Conservation (phyloP, 2,113 vertebrate genomes). For the Ptyas mucosa region DNA sequence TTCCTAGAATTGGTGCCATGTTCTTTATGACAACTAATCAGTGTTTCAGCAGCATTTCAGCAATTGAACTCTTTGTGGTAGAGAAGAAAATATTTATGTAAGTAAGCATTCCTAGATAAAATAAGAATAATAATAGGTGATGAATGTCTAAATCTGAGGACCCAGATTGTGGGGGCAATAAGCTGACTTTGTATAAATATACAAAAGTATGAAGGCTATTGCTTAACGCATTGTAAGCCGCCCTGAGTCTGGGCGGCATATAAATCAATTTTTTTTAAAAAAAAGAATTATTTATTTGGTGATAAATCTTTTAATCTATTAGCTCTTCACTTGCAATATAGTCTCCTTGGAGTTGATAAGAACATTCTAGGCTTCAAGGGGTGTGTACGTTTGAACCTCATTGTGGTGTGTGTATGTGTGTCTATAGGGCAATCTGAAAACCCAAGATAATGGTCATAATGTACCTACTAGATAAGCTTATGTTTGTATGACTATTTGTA, state of each 20-base stretch:
- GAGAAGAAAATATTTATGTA: constrained; percentile 93
- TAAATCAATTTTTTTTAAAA: no score
- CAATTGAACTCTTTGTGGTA: constrained; percentile 85
- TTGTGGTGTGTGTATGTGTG: background rate
- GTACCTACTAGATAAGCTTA: background rate
- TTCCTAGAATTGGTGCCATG: constrained; percentile 80
- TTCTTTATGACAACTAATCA: constrained; percentile 93
- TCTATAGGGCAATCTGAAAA: background rate
- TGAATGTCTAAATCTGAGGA: background rate
- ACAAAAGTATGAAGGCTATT: no score
- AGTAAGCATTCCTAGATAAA: constrained; percentile 51
- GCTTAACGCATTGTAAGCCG: no score
- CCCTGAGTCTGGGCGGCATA: no score
- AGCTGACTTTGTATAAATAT: no score
- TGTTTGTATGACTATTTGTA: background rate
- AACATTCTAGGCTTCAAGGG: no score
- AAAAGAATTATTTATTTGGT: background rate
- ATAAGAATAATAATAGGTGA: no score
- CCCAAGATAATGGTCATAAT: background rate
- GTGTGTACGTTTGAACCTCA: background rate
- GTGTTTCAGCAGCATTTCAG: constrained; percentile 84
- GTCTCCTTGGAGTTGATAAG: background rate
- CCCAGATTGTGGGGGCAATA: no score
- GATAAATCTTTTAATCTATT: background rate
- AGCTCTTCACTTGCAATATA: background rate